These are phyloP conservation scores for Corydoras maculifer DNA, from an alignment of 2,113 vertebrate genomes.

Conservation along the genomic window DNA sequence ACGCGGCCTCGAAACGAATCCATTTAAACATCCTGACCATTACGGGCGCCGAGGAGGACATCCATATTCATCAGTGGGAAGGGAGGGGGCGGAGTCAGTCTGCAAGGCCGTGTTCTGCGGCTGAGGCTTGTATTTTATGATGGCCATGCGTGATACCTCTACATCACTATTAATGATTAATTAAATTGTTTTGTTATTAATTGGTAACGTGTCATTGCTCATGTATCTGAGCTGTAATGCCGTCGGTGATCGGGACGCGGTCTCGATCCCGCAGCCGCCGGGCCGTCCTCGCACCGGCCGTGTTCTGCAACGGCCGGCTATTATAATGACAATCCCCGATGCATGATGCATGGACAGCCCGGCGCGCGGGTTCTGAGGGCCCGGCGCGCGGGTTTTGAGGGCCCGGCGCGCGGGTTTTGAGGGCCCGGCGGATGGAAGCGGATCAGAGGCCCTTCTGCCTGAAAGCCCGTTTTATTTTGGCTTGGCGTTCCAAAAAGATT, in stretches of 20 bases:
- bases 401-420: slow-evolving; percentile 36
- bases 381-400: slow-evolving; percentile 36
- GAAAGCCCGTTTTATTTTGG: too few relatives aligned
- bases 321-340: slow-evolving; percentile 54
- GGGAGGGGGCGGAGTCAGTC: slow-evolving; percentile 12
- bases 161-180: too few relatives aligned
- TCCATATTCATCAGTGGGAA: slow-evolving; percentile 65
- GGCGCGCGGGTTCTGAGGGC: slow-evolving; percentile 37
- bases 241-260: too few relatives aligned
- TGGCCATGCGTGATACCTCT: too few relatives aligned
- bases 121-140: too few relatives aligned
- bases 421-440: slow-evolving; percentile 23
- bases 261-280: too few relatives aligned
- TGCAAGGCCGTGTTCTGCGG: too few relatives aligned
- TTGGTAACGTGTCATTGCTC: slow-evolving; percentile 21
- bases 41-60: slow-evolving; percentile 54
- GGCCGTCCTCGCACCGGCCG: neutral
- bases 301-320: slow-evolving; percentile 47
- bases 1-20: slow-evolving; percentile 49
- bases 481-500: too few relatives aligned
- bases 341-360: slow-evolving; percentile 53
- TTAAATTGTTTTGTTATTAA: neutral
- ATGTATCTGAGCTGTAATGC: too few relatives aligned
- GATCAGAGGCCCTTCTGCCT: too few relatives aligned
- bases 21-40: slow-evolving; percentile 60